Evolutionary conservation across 2,888 invertebrate species (phyloP).

Genomic region (Sinodicranocentrus sp.): DNA sequence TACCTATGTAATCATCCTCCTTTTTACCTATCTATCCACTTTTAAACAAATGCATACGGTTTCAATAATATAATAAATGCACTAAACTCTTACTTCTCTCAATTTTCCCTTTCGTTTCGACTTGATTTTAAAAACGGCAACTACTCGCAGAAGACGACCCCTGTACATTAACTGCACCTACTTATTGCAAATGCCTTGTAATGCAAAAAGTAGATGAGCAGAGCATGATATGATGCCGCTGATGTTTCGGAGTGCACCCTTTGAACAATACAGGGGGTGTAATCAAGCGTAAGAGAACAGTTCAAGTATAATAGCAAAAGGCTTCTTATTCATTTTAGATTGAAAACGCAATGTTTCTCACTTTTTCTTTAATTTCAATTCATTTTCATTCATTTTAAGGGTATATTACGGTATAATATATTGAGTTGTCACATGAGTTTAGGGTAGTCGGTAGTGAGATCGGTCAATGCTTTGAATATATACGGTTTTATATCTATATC

Average conservation of each 20-base stretch:
- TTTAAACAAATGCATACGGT: too few species aligned
- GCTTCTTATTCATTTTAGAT: background rate
- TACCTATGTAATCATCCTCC: slow-evolving; percentile 12
- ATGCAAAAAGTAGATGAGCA: too few species aligned
- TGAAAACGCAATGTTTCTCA: background rate
- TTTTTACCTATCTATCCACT: background rate
- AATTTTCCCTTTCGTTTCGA: too few species aligned
- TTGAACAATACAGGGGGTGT: background rate
- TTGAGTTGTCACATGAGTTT: background rate
- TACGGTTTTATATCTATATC: background rate
- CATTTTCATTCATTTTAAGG: background rate
- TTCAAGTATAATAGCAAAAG: background rate
- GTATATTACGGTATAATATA: background rate
- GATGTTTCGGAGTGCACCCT: background rate
- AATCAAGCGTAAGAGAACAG: background rate
- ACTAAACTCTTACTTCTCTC: too few species aligned
- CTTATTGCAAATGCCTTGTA: background rate
- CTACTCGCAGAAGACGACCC: too few species aligned
- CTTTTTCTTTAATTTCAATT: slow-evolving; percentile 36
- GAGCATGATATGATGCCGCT: too few species aligned
- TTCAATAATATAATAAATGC: too few species aligned
- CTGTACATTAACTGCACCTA: background rate
- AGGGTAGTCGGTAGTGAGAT: too few species aligned
- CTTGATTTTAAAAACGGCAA: too few species aligned
- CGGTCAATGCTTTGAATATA: background rate